These are phyloP conservation scores for Lycodopsis pacificus DNA, from an alignment of 2,797 vertebrate genomes.

Conservation along the genomic window DNA sequence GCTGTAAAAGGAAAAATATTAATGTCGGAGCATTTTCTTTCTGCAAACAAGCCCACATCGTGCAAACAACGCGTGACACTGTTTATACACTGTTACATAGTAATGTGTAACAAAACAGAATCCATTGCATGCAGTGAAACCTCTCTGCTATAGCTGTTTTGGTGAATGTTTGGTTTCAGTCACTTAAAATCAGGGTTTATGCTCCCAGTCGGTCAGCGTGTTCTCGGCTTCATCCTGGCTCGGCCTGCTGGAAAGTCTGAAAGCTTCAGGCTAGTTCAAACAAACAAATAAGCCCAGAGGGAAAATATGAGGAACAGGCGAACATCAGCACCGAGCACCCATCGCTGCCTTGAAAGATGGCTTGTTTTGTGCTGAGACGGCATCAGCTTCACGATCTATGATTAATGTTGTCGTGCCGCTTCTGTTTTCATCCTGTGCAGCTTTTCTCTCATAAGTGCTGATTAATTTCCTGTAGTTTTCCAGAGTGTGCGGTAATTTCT, in stretches of 20 bases:
- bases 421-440: slow-evolving; percentile 39
- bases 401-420: slow-evolving; percentile 43
- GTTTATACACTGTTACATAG: slow-evolving; percentile 24
- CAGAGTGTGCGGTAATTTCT: slow-evolving; percentile 43
- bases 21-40: slow-evolving; percentile 17
- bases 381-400: slow-evolving; percentile 51
- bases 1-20: slow-evolving; percentile 5
- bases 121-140: not conserved
- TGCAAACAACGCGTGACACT: slow-evolving; percentile 45
- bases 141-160: slow-evolving; percentile 17
- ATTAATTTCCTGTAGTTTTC: slow-evolving; percentile 53
- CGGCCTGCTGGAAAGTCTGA: slow-evolving; percentile 71
- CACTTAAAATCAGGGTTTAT: slow-evolving; percentile 31
- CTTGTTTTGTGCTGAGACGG: slow-evolving; percentile 56
- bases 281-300: slow-evolving; percentile 73
- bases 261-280: slow-evolving; percentile 64
- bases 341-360: slow-evolving; percentile 49
- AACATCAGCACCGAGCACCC: slow-evolving; percentile 43
- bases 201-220: slow-evolving; percentile 35
- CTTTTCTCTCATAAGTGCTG: slow-evolving; percentile 29
- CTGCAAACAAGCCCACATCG: slow-evolving; percentile 29
- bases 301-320: slow-evolving; percentile 56
- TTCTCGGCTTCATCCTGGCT: slow-evolving; percentile 61
- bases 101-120: slow-evolving; percentile 27
- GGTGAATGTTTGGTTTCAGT: slow-evolving; percentile 53